These are phyloP conservation scores for Rutilus rutilus DNA, from an alignment of 2,113 vertebrate species.

Conservation along the genomic window DNA sequence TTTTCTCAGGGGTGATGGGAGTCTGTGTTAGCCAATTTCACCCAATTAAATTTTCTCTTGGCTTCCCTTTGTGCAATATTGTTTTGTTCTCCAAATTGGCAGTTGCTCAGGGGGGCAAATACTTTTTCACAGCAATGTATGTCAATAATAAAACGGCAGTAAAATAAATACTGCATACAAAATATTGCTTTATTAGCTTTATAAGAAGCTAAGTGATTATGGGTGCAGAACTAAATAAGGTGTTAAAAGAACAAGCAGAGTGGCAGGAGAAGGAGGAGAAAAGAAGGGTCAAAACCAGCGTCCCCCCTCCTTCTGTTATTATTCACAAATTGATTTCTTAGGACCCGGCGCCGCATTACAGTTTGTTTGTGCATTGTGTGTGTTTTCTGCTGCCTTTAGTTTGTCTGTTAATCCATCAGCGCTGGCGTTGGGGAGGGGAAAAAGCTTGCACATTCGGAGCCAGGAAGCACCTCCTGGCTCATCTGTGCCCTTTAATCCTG, in stretches of 20 bases:
- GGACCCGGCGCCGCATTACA: constrained; percentile 51
- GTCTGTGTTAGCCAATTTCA: not conserved
- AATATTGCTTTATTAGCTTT: not conserved
- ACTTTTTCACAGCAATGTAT: not conserved
- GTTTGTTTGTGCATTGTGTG: constrained; percentile 30
- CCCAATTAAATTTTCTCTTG: not conserved
- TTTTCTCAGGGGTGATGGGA: not conserved
- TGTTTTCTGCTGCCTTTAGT: constrained; percentile 63
- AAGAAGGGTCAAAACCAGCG: constrained; percentile 52
- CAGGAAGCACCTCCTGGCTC: constrained; percentile 59
- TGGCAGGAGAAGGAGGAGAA: constrained; percentile 21
- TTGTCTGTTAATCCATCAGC: constrained; percentile 70
- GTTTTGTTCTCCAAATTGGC: not conserved
- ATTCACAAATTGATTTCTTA: constrained; percentile 69
- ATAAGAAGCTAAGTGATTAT: not conserved
- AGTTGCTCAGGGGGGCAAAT: not conserved
- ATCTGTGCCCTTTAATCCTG: constrained; percentile 72
- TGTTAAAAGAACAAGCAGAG: constrained; percentile 47
- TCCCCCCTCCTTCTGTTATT: constrained; percentile 56
- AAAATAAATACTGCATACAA: not conserved
- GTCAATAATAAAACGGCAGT: not conserved
- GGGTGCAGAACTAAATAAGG: constrained; percentile 55
- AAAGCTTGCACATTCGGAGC: constrained; percentile 22
- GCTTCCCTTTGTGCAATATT: not conserved
- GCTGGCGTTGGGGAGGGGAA: constrained; percentile 53